Base-by-base conservation (phyloP, 2,888 invertebrate genomes). In the Pseudococcus viburni region DNA sequence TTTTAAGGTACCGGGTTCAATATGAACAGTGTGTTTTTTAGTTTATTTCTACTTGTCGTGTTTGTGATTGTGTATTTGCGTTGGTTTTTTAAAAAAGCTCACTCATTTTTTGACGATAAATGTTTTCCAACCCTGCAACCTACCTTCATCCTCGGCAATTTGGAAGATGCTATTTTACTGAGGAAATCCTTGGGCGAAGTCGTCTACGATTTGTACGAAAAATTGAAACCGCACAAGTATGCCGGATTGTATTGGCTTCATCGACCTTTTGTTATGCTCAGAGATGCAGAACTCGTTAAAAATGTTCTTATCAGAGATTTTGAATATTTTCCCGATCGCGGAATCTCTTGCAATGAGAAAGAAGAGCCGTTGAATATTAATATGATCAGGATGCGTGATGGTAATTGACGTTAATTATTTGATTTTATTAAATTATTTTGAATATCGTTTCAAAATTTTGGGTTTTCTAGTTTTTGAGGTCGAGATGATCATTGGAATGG, bases 331-430 rank as follows among this genome's bases (percentile, higher is more conserved):
- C 68, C 22, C 22, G 68, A 68, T 68, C 68, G 68, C 11, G 68
- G 68, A 1, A 68, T 68, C 12, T 11, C 8, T 15, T 68, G 68
- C 26, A 26, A 68, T 26, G 68, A 26, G 26, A 15, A 68, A 12
- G 68, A 22, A 68, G 68, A 68, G 26, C 68, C 68, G 9, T 68
- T 68, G 68, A 68, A 68, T 68, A 68, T 26, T 26, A 68, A 68
- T 68, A 19, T 68, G 26, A 26, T 68, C 9, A 8, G 68, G 68
- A 68, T 68, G 68, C 11, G 26, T 26, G 22, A 17, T 55, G 55
- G 68, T 68, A 68, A 68, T 51, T 11, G 3, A 12, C 1, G 42
- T 42, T 42, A 15, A 51, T 51, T 51, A 51, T 51, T 15, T 51
- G 15, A 51, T 51, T 51, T 51, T 33, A n/a, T n/a, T n/a, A n/a